Base-by-base conservation (phyloP, 2,797 vertebrate genomes). In the Melanotaenia maccullochi region DNA sequence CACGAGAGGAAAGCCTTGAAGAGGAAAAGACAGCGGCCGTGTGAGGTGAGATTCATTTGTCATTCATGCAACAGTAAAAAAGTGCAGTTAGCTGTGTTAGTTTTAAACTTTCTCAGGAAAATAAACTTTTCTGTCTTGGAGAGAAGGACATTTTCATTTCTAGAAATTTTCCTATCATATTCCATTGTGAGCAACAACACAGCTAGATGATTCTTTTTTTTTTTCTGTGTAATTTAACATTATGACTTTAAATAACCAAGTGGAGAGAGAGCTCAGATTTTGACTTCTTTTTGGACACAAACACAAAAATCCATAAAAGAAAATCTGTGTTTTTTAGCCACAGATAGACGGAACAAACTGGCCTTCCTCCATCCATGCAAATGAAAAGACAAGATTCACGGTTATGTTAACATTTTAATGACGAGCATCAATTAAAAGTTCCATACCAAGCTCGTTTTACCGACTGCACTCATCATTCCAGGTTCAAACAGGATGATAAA, bases 1-100 rank as follows among this genome's bases (percentile, higher is more conserved):
- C 81, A 99, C 90, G 56, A 99, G 85, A 12, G 98, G 98, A 88
- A 99, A 98, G 22, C 97, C 98, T 99, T 81, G 86, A 88, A 93
- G 85, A 38, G 64, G 66, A 71, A 79, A 73, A 86, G 73, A 85
- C 32, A 71, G 70, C 20, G 18, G 72, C 60, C 67, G 85, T 60
- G 73, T 89, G 88, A 88, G 79, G 77, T 38, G 51, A 65, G 64
- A 68, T 69, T 70, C 38, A 78, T 82, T 83, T 60, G 30, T 81
- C 75, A 73, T 47, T 74, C 55, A 57, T 30, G 62, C 54, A 76
- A 30, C 56, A 57, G 49, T 40, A 7, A 75, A 67, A 67, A 40
- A 7, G 14, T 28, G 35, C 9, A 54, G 61, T 70, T 68, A 24
- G 63, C 59, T 67, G 32, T 51, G 68, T 73, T 73, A 20, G 16